These are phyloP conservation scores for Lithophane socia DNA, from an alignment of 2,888 invertebrate genomes.

Conservation along the genomic window DNA sequence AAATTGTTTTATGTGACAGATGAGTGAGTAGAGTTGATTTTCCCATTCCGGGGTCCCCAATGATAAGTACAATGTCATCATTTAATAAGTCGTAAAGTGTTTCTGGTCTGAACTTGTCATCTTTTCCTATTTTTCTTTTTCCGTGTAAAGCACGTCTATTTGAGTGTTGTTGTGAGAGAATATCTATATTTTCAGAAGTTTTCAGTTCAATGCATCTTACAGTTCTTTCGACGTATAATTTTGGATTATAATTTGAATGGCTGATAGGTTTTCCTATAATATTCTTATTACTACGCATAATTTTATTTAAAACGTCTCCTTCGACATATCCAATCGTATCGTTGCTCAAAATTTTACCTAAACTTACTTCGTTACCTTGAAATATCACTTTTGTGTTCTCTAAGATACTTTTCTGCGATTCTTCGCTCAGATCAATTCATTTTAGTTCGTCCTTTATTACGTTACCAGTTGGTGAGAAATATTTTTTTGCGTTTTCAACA, in stretches of 20 bases:
- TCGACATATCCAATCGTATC: neutral
- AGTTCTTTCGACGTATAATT: neutral
- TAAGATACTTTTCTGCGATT: conserved; percentile 25
- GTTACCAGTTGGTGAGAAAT: conserved; percentile 7
- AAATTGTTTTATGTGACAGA: conserved; percentile 40
- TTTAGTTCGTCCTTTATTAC: conserved; percentile 12
- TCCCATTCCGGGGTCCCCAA: conserved; percentile 57
- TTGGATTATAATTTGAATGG: conserved; percentile 23
- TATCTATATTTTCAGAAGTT: neutral
- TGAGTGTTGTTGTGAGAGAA: neutral
- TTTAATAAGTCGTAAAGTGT: neutral
- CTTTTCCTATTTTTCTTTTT: too few relatives aligned
- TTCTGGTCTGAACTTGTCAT: too few relatives aligned
- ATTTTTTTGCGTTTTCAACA: conserved; percentile 3
- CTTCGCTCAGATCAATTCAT: conserved; percentile 33
- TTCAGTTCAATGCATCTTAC: neutral
- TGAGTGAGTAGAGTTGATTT: conserved; percentile 61
- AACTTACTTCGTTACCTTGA: conserved; percentile 37
- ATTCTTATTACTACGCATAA: conserved; percentile 16
- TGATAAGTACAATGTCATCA: conserved; percentile 24
- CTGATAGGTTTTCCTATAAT: conserved; percentile 31
- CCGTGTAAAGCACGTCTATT: neutral
- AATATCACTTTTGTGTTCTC: conserved; percentile 34
- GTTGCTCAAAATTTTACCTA: neutral
- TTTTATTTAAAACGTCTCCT: conserved; percentile 34